These are phyloP conservation scores for Chionoecetes opilio DNA, from an alignment of 1,140 invertebrate species.

Conservation along the genomic window DNA sequence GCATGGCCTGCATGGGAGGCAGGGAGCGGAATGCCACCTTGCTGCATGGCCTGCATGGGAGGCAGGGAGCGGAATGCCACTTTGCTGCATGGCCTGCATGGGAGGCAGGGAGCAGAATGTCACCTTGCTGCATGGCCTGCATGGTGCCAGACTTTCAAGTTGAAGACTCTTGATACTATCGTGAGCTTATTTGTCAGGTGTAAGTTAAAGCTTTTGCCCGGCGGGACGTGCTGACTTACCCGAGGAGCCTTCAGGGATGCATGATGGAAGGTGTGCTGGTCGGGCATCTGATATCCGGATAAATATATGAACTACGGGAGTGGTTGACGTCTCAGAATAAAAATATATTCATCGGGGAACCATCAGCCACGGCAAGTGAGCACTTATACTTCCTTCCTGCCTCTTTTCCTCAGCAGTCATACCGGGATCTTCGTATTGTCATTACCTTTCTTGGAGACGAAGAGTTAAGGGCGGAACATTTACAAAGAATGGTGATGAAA, in stretches of 20 bases:
- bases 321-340: background rate
- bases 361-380: background rate
- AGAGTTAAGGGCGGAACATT: too few relatives aligned
- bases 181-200: constrained; percentile 58
- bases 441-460: too few relatives aligned
- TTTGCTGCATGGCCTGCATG: background rate
- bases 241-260: background rate
- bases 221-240: background rate
- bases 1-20: background rate
- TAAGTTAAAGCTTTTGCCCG: background rate
- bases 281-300: background rate
- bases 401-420: background rate
- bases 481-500: too few relatives aligned
- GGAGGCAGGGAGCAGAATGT: background rate
- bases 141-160: background rate
- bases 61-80: background rate
- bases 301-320: background rate
- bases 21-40: background rate
- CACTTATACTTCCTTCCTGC: background rate
- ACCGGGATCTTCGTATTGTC: background rate
- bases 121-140: background rate
- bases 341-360: background rate
- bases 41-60: background rate
- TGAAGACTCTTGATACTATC: constrained; percentile 54
- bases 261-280: background rate